Evolutionary conservation across 2,113 vertebrate species (phyloP), one percentile per base, ranked within the genome.

Genomic region (Plectropomus leopardus): DNA sequence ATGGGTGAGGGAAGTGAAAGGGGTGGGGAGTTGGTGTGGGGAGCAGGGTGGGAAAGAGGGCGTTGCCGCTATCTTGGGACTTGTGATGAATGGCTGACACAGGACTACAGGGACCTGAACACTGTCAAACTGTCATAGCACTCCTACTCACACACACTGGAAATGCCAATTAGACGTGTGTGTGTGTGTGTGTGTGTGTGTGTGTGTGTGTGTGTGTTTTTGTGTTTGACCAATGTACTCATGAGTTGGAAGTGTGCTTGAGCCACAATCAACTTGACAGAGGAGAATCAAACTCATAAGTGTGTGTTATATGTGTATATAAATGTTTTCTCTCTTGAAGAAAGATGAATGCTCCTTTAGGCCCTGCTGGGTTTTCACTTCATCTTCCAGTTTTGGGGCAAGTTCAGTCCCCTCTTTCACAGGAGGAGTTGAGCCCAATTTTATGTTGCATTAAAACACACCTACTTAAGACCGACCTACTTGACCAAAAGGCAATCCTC

Each of bases 81-180:
- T 58, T 32, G 44, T 83, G 88, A 90, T 88, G 89, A 92, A 90
- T 78, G 79, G 78, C 74, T 92, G 87, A 87, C 87, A 85, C 64
- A 40, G 72, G 78, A 78, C 84, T 63, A 53, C 42, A 76, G 89
- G 86, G 87, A 92, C 73, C 21, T 0, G 58, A 63, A 15, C 63
- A 28, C 87, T 86, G 84, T 85, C 91, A 92, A 87, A 79, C 85
- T 90, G 88, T 90, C 89, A 89, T n/a, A 83, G 67, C 85, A 65
- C 77, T 83, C 83, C 68, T 60, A 86, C 83, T 53, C 71, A 23
- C 74, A 82, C 72, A 85, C 78, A 48, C 64, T 68, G 72, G 72
- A 71, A 79, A 90, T 86, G 76, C 79, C 80, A 88, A 88, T 92
- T 82, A 86, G 45, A 58, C 1, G 13, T 42, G 67, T 68, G 50